phyloP scores from a whole-genome alignment of 2,888 invertebrate genomes.

The Tuberolachnus salignus region DNA sequence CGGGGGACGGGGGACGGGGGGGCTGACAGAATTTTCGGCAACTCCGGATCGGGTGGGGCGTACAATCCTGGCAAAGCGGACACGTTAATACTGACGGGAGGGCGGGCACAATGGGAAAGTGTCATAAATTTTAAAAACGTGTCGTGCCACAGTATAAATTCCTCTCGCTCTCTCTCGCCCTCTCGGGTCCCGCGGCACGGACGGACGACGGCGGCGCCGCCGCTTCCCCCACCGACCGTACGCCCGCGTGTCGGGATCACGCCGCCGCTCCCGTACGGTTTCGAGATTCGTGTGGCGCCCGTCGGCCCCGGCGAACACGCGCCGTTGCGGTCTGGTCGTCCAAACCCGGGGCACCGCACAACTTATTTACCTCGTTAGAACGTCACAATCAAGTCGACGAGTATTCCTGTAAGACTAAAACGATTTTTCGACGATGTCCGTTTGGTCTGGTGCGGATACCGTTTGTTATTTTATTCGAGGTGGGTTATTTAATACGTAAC shows the following conservation, averaged over 20 bases:
- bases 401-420: no score
- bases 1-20: no score
- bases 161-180: neutral
- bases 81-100: constrained; percentile 17
- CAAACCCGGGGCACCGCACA: no score
- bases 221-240: neutral
- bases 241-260: neutral
- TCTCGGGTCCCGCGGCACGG: no score
- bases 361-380: no score
- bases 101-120: constrained; percentile 22
- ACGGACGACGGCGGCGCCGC: neutral
- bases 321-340: neutral
- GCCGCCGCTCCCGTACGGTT: constrained; percentile 6
- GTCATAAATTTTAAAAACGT: constrained; percentile 45
- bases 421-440: no score
- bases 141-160: neutral
- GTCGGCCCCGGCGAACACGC: constrained; percentile 18
- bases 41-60: neutral
- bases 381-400: no score
- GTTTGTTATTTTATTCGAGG: no score
- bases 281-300: constrained; percentile 49
- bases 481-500: no score
- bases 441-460: no score
- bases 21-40: neutral
- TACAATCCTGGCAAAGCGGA: constrained; percentile 20